Evolutionary conservation across 2,797 vertebrate species (phyloP).

Genomic region (Xenops minutus): DNA sequence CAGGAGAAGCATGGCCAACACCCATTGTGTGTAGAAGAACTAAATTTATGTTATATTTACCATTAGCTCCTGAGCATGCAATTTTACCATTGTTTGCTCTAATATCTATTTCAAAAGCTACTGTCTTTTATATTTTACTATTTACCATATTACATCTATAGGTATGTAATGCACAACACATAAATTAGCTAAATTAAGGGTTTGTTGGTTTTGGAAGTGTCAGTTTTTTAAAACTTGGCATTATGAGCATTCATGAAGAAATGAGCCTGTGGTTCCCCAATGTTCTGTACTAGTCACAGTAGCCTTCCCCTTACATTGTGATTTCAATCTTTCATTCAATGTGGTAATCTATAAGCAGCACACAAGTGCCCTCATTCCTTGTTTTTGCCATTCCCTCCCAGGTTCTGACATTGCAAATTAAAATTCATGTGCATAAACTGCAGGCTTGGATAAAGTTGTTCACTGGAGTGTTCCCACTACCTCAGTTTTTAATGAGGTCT

Average conservation of each 20-base stretch:
- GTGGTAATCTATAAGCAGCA: neutral
- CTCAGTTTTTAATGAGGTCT: constrained; percentile 11
- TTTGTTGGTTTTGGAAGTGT: neutral
- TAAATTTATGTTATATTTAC: neutral
- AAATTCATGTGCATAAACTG: neutral
- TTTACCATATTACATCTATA: neutral
- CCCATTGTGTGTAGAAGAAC: neutral
- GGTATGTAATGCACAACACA: neutral
- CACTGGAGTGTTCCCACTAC: neutral
- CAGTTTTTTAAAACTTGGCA: neutral
- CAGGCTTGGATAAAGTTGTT: neutral
- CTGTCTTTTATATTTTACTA: neutral
- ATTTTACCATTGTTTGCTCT: neutral
- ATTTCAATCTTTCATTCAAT: neutral
- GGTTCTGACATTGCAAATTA: constrained; percentile 17
- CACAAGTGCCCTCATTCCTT: neutral
- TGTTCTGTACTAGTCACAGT: neutral
- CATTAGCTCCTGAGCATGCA: neutral
- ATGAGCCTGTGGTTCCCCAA: neutral
- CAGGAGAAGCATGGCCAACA: neutral
- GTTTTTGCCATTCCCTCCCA: neutral
- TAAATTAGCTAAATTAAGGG: neutral
- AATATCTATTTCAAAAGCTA: neutral
- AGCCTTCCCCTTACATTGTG: neutral
- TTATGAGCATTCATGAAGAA: neutral